Evolutionary conservation across 2,888 invertebrate genomes (phyloP).

Genomic region (Cheilosia impressa): DNA sequence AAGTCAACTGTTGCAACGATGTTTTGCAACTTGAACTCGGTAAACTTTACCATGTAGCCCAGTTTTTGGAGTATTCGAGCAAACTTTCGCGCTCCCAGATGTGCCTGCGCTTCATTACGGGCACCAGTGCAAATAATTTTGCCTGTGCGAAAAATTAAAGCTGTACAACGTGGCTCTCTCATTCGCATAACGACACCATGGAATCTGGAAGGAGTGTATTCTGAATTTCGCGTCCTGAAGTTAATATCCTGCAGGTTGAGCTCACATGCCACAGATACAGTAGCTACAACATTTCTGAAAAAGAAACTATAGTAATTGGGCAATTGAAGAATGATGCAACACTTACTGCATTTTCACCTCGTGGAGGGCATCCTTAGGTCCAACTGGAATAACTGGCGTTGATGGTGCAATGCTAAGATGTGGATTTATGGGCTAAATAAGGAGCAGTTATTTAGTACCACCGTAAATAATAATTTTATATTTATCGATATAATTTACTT

Average conservation of each 20-base stretch:
- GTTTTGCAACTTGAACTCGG: conserved; percentile 91
- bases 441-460: background rate
- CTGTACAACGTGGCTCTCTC: conserved; percentile 90
- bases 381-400: conserved; percentile 85
- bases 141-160: conserved; percentile 89
- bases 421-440: conserved; percentile 77
- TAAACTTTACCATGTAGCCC: conserved; percentile 90
- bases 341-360: conserved; percentile 87
- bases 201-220: conserved; percentile 92
- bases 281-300: conserved; percentile 91
- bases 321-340: background rate
- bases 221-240: conserved; percentile 91
- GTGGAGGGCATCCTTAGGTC: conserved; percentile 85
- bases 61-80: conserved; percentile 92
- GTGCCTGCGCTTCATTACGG: conserved; percentile 90
- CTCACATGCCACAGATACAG: conserved; percentile 89
- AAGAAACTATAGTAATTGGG: background rate
- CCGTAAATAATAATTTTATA: background rate
- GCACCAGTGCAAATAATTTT: conserved; percentile 93
- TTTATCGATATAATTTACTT: conserved; percentile 15
- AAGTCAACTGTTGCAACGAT: conserved; percentile 90
- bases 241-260: conserved; percentile 90
- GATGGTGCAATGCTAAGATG: conserved; percentile 81
- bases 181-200: conserved; percentile 93
- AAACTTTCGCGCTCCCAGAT: conserved; percentile 91